Conservation (phyloP, 2,797 vertebrate species). For the Meda fulgida region DNA sequence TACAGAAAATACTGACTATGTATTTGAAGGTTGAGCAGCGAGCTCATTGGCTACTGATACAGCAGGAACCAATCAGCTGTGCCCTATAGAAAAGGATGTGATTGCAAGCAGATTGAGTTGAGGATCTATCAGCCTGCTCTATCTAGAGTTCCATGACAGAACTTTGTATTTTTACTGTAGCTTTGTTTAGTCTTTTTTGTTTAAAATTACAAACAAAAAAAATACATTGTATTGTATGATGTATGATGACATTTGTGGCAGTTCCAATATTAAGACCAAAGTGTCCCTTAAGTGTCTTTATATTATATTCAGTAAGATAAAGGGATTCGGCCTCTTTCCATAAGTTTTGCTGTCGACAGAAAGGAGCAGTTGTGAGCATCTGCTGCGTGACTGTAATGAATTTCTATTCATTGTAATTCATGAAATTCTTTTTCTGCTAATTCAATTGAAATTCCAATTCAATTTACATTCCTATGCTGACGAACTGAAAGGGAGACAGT, state of each 20-base stretch:
- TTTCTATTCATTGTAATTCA: not conserved
- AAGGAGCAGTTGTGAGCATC: not conserved
- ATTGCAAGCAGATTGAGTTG: too few relatives aligned
- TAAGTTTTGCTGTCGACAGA: not conserved
- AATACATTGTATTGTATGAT: not conserved
- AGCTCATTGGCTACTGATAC: too few relatives aligned
- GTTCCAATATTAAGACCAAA: not conserved
- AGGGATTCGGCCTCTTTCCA: not conserved
- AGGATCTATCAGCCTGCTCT: too few relatives aligned
- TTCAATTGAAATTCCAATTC: not conserved
- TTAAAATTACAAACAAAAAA: too few relatives aligned
- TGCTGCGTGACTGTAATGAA: not conserved
- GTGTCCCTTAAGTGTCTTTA: not conserved
- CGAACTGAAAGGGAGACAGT: not conserved
- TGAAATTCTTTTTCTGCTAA: not conserved
- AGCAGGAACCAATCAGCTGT: too few relatives aligned
- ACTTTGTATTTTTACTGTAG: not conserved
- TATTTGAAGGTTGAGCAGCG: too few relatives aligned
- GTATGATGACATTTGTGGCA: not conserved
- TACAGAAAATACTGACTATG: too few relatives aligned
- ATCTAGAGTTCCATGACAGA: too few relatives aligned
- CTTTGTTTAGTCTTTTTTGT: not conserved
- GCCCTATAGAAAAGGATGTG: too few relatives aligned
- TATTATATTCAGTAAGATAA: not conserved
- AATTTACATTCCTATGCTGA: not conserved